These are phyloP conservation scores for Pontoporia blainvillei DNA, from an alignment of 2,113 vertebrate species.

Conservation along the genomic window DNA sequence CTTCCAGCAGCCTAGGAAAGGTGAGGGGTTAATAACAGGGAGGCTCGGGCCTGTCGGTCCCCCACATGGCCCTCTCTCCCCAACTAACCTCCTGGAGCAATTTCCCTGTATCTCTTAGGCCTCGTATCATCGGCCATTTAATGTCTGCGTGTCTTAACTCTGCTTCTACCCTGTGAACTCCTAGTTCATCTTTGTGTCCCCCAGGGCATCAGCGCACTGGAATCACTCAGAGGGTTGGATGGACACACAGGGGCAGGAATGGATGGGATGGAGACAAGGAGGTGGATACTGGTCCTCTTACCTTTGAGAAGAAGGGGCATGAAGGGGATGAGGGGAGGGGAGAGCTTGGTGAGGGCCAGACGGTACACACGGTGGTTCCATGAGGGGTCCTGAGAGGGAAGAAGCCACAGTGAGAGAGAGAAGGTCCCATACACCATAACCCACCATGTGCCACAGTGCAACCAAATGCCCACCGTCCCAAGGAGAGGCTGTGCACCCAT, in stretches of 20 bases:
- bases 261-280: background rate
- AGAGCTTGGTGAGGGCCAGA: conserved; percentile 90
- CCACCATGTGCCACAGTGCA: background rate
- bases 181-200: background rate
- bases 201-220: background rate
- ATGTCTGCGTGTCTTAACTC: fast-evolving
- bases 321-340: conserved; percentile 93
- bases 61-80: background rate
- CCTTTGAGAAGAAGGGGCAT: conserved; percentile 97
- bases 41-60: background rate
- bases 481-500: fast-evolving
- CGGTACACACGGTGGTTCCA: conserved; percentile 96
- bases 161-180: background rate
- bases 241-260: background rate
- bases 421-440: background rate
- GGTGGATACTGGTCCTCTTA: conserved; percentile 48
- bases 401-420: background rate
- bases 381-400: conserved; percentile 88
- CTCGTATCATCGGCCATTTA: background rate
- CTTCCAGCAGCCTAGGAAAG: background rate
- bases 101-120: background rate
- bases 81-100: background rate
- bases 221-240: background rate
- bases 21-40: background rate
- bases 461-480: background rate